Base-by-base conservation (phyloP, 2,888 invertebrate genomes). In the Andrena camellia region DNA sequence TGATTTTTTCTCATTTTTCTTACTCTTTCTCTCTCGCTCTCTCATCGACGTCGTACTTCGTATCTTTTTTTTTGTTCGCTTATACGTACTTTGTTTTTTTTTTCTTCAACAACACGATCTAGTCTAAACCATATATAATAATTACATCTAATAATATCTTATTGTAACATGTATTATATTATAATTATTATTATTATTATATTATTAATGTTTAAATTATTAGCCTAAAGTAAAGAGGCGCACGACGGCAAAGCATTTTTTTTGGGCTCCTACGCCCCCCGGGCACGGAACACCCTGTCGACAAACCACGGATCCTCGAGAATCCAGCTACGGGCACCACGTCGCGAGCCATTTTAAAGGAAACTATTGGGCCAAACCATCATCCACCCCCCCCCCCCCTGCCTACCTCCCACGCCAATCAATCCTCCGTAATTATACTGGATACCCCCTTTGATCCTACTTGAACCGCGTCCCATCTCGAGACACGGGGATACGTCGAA, bases 81-180 rank as follows among this genome's bases (percentile, higher is more conserved):
- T 91, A 90, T 90, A 90, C 89, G 89, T 92, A 91, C 90, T 91
- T 92, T 91, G 90, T 93, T 91, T 90, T 92, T 74, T 70, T 78
- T 81, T 92, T 93, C 91, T 91, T 94, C 92, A 94, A 94, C 93
- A 94, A 93, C 93, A 94, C 94, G 93, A 93, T 93, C 94, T 94
- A 94, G 90, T 93, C 94, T 94, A 94, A 93, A 93, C 93, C 93
- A 94, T 94, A 91, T 92, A 94, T 94, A 94, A 94, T 94, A 93
- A 94, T 94, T 93, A 94, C 94, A 93, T 94, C 94, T 94, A 94
- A 93, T 94, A 94, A 93, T 94, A 94, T 93, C 94, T 94, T 94
- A 94, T 92, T 92, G 89, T 94, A 94, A 94, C 94, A 94, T 93
- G 93, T 93, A 94, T 93, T 92, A 92, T 92, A 94, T 93, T 92